Conservation (phyloP, 2,113 vertebrate species). For the Anas platyrhynchos region DNA sequence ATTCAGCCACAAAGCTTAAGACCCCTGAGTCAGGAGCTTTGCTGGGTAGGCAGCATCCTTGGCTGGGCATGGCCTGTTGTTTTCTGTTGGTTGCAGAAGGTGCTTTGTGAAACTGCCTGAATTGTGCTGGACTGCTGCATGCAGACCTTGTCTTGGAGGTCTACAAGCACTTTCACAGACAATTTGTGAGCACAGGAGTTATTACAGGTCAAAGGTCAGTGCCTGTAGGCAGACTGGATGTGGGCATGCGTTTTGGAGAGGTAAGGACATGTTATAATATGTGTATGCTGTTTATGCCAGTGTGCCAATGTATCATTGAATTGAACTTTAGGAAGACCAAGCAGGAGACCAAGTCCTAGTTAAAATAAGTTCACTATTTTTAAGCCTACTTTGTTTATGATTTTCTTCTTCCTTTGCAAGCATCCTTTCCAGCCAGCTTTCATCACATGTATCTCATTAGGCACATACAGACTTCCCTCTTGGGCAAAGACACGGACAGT, state of each 20-base stretch:
- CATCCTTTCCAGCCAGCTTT: neutral
- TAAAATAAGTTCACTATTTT: neutral
- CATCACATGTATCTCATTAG: neutral
- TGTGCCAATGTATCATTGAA: too few species aligned
- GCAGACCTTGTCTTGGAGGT: neutral
- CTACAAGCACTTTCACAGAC: neutral
- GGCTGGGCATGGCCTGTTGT: neutral
- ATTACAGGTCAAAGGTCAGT: neutral
- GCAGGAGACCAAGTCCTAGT: neutral
- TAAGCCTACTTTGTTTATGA: neutral
- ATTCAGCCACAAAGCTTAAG: fast-evolving
- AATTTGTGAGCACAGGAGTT: neutral
- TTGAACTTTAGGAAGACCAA: neutral
- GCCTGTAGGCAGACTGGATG: neutral
- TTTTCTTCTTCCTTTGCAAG: neutral
- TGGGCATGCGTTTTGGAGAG: neutral
- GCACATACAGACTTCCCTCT: neutral
- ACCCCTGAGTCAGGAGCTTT: neutral
- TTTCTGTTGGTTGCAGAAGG: neutral
- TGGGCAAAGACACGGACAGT: neutral
- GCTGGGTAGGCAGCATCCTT: neutral
- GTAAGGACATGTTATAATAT: neutral
- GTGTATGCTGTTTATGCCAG: neutral
- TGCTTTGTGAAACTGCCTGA: neutral
- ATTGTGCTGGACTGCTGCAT: neutral